Evolutionary conservation across 2,888 invertebrate genomes (phyloP).

Genomic region (Didymodactylos carnosus): DNA sequence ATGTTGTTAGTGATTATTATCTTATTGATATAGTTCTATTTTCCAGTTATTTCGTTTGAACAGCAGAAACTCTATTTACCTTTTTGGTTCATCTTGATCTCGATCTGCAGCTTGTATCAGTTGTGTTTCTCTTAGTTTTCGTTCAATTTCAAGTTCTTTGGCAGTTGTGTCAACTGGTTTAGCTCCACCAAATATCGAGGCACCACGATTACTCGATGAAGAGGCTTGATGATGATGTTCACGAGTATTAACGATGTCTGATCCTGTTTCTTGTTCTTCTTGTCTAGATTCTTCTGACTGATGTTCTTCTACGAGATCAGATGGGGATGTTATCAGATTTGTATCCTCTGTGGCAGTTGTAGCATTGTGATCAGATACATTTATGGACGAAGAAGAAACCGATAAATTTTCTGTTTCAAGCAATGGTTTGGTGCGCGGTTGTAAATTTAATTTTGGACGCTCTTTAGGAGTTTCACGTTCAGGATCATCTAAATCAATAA

Average conservation of each 20-base stretch:
- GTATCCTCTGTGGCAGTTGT: too few species aligned
- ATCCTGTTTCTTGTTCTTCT: not conserved
- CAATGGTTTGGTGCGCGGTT: conserved; percentile 57
- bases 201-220: conserved; percentile 20
- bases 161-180: conserved; percentile 82
- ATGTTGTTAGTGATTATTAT: too few species aligned
- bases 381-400: conserved; percentile 39
- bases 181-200: conserved; percentile 72
- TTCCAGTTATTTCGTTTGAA: too few species aligned
- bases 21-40: too few species aligned
- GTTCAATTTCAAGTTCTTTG: conserved; percentile 71
- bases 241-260: not conserved
- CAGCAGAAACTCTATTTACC: too few species aligned
- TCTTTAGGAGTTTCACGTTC: conserved; percentile 41
- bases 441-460: conserved; percentile 56
- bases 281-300: not conserved
- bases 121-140: conserved; percentile 41
- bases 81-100: too few species aligned
- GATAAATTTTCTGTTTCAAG: conserved; percentile 34
- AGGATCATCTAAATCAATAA: not conserved
- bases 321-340: conserved; percentile 7
- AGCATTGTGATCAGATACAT: not conserved
- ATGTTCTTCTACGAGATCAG: not conserved
- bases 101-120: too few species aligned
- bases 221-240: not conserved